Base-by-base conservation (phyloP, 2,113 vertebrate genomes). In the Syngnathus scovelli region DNA sequence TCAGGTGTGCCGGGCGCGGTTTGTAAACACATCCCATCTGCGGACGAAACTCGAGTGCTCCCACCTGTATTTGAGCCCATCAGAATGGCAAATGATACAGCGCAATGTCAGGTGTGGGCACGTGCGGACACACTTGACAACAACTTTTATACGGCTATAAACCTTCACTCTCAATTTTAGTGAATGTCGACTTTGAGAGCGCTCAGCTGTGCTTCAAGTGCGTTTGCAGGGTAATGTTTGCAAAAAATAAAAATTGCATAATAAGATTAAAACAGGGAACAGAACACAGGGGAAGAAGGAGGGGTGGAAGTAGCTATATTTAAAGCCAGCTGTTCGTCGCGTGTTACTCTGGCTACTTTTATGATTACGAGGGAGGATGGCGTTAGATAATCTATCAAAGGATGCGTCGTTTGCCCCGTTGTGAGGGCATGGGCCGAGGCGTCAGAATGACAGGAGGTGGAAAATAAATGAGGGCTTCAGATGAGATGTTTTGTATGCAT, bases 321-420 rank as follows among this genome's bases (percentile, higher is more conserved):
- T 78, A 73, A 70, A 81, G 71, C 72, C 86, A 90, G 86, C 85
- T 90, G 89, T 86, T 84, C 71, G 33, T 63, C 70, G 78, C 63
- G 54, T 78, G 78, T 83, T 78, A 70, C 67, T 49, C 71, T 55
- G 51, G 44, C 64, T 44, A 65, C 46, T 52, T 33, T 86, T 84
- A 83, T 81, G 80, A 81, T 76, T 67, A 67, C 71, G 74, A 83
- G 77, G 75, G 37, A 66, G 48, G 27, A 82, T 74, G 76, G 68
- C 68, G 73, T 73, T 61, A 60, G 66, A 84, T 79, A 69, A 75
- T 67, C 70, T 55, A 62, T 33, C 0, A 66, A 48, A n/a, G 62
- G 56, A 71, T 63, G 61, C 73, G 68, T 67, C 70, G 72, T 83
- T 80, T 72, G 61, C 48, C 49, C 75, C 61, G 23, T 86, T 77